Evolutionary conservation across 2,888 invertebrate genomes (phyloP).

Genomic region (Phalera bucephala): DNA sequence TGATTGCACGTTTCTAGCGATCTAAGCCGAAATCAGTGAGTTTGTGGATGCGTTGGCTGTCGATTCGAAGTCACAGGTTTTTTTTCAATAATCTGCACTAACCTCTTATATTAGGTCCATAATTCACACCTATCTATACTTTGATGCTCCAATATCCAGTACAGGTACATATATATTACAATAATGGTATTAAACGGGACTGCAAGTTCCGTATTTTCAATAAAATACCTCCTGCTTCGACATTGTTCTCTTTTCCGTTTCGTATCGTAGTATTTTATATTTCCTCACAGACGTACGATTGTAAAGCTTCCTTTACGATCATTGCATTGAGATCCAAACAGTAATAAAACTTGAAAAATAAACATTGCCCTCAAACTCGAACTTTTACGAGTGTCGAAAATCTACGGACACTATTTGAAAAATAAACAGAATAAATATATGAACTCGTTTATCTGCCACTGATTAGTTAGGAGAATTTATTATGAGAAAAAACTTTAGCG

Average conservation of each 20-base stretch:
- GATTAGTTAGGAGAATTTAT: conserved; percentile 25
- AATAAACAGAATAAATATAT: conserved; percentile 9
- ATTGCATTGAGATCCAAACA: conserved; percentile 27
- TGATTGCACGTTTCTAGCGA: no score
- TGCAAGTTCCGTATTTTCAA: conserved; percentile 2
- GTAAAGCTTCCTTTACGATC: conserved; percentile 7
- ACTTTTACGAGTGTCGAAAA: conserved; percentile 30
- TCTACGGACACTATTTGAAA: conserved; percentile 4
- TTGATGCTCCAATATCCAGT: no score
- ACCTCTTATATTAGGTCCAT: no score
- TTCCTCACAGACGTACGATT: conserved; percentile 14
- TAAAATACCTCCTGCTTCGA: conserved; percentile 6
- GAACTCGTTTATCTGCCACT: conserved; percentile 18
- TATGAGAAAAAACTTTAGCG: conserved; percentile 20
- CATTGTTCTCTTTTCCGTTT: conserved; percentile 9
- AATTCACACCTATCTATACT: no score
- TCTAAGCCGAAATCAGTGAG: no score
- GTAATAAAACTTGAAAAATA: conserved; percentile 30
- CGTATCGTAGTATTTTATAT: conserved; percentile 20
- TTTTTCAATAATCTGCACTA: no score
- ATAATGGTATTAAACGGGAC: no score
- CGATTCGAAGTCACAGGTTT: no score
- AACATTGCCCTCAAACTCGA: conserved; percentile 25
- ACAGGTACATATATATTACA: no score
- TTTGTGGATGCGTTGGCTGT: no score